These are phyloP conservation scores for Jaculus jaculus DNA, from an alignment of 2,113 vertebrate genomes.

Conservation along the genomic window DNA sequence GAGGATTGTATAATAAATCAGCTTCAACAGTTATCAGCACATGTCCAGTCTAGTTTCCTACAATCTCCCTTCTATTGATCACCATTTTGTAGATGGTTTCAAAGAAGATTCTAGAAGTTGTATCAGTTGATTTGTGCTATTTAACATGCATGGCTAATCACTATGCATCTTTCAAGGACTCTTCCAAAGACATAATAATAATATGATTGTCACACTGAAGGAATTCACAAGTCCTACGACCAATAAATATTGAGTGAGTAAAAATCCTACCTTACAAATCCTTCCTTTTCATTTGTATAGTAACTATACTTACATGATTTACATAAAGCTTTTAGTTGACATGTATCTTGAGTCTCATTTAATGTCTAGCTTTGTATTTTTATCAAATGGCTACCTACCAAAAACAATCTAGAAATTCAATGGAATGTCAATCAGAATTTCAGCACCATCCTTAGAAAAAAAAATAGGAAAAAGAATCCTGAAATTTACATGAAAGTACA, in stretches of 20 bases:
- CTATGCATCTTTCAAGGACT: neutral
- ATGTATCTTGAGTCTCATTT: neutral
- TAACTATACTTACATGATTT: neutral
- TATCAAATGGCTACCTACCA: neutral
- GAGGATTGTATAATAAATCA: neutral
- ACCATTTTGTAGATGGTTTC: neutral
- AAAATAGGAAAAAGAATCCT: too few relatives aligned
- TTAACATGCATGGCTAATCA: neutral
- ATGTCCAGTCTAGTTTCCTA: neutral
- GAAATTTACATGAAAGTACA: too few relatives aligned
- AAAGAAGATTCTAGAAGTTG: neutral
- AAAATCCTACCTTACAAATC: neutral
- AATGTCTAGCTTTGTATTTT: slow-evolving; percentile 25
- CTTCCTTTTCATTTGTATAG: neutral
- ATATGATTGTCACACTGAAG: neutral
- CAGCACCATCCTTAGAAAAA: too few relatives aligned
- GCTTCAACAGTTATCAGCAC: neutral
- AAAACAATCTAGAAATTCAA: too few relatives aligned
- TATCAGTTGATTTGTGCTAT: neutral
- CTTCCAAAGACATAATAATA: neutral
- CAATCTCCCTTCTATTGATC: neutral
- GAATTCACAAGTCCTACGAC: neutral
- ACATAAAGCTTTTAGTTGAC: neutral
- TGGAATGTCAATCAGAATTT: too few relatives aligned
- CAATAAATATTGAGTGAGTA: neutral